These are phyloP conservation scores for Sturnus vulgaris DNA, from an alignment of 2,113 vertebrate genomes.

Conservation along the genomic window DNA sequence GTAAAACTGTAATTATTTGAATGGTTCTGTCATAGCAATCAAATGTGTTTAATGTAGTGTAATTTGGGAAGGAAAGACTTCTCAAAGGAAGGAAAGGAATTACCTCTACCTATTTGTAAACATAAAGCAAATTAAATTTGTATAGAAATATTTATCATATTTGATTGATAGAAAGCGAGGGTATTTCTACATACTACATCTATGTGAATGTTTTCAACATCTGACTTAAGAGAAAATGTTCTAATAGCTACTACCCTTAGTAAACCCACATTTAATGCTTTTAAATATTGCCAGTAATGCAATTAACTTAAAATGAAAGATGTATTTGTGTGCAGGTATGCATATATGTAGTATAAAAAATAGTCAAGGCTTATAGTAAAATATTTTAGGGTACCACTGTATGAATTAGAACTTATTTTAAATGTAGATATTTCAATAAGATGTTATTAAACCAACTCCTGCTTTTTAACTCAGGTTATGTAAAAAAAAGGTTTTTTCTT, in stretches of 20 bases:
- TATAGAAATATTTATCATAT: background rate
- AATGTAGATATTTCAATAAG: background rate
- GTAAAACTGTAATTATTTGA: background rate
- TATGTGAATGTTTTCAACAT: background rate
- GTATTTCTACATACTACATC: background rate
- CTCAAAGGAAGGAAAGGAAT: background rate
- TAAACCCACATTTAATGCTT: background rate
- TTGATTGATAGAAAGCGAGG: background rate
- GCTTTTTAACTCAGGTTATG: background rate
- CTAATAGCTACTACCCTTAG: background rate
- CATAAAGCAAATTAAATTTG: background rate
- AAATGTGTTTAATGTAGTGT: background rate
- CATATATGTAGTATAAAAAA: background rate
- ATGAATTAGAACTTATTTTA: background rate
- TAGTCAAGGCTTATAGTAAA: background rate
- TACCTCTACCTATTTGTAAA: background rate
- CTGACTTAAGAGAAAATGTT: background rate
- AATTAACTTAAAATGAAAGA: background rate
- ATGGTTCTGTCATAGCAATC: background rate
- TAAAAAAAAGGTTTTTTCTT: background rate
- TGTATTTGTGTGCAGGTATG: background rate
- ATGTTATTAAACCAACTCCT: background rate
- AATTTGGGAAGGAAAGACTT: background rate
- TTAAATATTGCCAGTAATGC: background rate
- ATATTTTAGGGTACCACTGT: background rate